Evolutionary conservation across 2,797 vertebrate species (phyloP).

Genomic region (Erpetoichthys calabaricus): DNA sequence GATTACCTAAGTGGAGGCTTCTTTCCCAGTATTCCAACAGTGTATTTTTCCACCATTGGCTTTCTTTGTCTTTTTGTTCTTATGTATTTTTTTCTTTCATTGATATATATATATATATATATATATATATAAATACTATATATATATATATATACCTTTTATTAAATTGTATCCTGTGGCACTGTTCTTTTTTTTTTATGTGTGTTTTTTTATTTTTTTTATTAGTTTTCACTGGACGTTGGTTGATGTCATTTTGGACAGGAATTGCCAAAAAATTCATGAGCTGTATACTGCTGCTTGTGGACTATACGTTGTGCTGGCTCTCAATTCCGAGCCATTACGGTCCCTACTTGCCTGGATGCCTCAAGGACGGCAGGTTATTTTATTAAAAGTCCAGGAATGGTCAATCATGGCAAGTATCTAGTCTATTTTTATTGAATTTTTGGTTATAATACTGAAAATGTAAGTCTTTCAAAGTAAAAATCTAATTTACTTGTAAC

Average conservation of each 20-base stretch:
- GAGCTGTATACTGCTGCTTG: slow-evolving; percentile 95
- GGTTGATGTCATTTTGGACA: slow-evolving; percentile 98
- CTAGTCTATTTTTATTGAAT: neutral
- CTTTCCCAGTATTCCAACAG: too few species aligned
- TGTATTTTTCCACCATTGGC: too few species aligned
- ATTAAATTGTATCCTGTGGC: neutral
- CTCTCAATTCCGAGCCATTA: slow-evolving; percentile 85
- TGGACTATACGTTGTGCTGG: slow-evolving; percentile 95
- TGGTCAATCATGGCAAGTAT: slow-evolving; percentile 89
- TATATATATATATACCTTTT: too few species aligned
- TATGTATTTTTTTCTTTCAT: too few species aligned
- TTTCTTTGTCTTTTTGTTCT: too few species aligned
- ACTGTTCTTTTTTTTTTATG: slow-evolving; percentile 19
- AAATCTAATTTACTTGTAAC: too few species aligned
- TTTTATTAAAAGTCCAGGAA: slow-evolving; percentile 87
- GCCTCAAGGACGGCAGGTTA: slow-evolving; percentile 89
- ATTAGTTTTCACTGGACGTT: slow-evolving; percentile 94
- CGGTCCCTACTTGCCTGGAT: slow-evolving; percentile 88
- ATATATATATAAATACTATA: too few species aligned
- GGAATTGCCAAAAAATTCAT: slow-evolving; percentile 95
- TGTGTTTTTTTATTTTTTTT: too few species aligned
- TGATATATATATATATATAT: too few species aligned
- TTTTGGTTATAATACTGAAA: too few species aligned
- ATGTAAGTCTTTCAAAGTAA: too few species aligned
- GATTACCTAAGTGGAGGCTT: too few species aligned